Percentiles rank a stretch among this genome's conserved stretches.
Conservation (phyloP, 2,888 invertebrate genomes). For the Caenorhabditis sp. region DNA sequence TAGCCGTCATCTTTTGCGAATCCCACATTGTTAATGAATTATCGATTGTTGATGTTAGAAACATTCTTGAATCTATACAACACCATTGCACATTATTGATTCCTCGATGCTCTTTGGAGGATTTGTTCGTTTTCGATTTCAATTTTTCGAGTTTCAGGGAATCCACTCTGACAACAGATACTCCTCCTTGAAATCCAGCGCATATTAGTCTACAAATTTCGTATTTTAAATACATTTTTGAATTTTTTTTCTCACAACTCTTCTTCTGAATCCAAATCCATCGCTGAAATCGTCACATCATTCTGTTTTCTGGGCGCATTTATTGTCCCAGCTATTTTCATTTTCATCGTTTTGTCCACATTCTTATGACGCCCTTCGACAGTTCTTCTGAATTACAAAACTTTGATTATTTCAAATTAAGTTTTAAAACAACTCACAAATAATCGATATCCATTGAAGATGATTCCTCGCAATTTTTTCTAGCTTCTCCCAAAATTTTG, state of each 20-base stretch:
- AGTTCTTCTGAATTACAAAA: not conserved
- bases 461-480: not conserved
- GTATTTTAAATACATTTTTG: not conserved
- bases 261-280: not conserved
- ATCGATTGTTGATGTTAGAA: slow-evolving; percentile 13
- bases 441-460: not conserved
- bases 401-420: too few relatives aligned
- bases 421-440: not conserved
- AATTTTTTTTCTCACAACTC: not conserved
- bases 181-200: not conserved
- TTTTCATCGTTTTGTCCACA: not conserved
- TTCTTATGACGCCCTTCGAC: not conserved
- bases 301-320: not conserved
- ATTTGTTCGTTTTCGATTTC: not conserved
- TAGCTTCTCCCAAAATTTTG: not conserved
- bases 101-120: not conserved
- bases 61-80: not conserved
- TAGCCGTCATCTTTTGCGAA: slow-evolving; percentile 3
- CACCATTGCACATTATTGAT: not conserved
- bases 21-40: slow-evolving; percentile 21
- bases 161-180: not conserved
- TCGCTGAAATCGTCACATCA: slow-evolving; percentile 5
- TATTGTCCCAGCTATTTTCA: not conserved
- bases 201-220: not conserved
- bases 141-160: not conserved